Base-by-base conservation (phyloP, 2,113 vertebrate genomes). In the Stercorarius parasiticus region DNA sequence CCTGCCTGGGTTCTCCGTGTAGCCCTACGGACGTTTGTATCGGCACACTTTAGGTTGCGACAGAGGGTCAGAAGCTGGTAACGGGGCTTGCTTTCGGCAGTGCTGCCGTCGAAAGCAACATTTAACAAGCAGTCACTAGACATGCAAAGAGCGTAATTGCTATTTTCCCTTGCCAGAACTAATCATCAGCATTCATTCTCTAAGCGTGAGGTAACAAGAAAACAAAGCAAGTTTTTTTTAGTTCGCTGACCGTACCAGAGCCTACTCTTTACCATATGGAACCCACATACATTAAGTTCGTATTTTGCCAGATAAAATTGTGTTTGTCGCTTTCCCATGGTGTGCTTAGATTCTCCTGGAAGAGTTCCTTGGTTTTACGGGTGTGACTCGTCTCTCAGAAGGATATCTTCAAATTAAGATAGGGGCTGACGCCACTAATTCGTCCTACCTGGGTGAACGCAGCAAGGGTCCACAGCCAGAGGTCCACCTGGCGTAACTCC, bases 231-330 rank as follows among this genome's bases (percentile, higher is more conserved):
- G 13, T 36, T 15, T 25, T 25, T 32, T 70, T n/a, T 62, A 53
- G 15, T 64, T 64, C 45, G 38, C 26, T 67, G 56, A 45, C 6
- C 1, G 3, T 32, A 50, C 8, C 20, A 67, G 86, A 88, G 11
- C 32, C 32, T 86, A 4, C 6, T 9, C 8, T 49, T 82, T 22
- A 19, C 22, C 43, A 11, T 19, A 4, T 3, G 8, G 38, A 84
- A 22, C 32, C 27, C 42, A 5, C 2, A 45, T 19, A 70, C 22
- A 11, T 3, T 20, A 53, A 43, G 29, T 73, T 6, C 0, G 0
- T 55, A 20, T 79, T 45, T 58, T 77, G 30, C 22, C 59, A 45
- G 55, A 10, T 14, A 29, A 34, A 56, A 77, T 40, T 0, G 0
- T 2, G 1, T 34, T 80, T 62, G 29, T 27, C 25, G 8, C 55